Evolutionary conservation across 2,113 vertebrate genomes (phyloP).

Genomic region (Corythoichthys haematopterus): DNA sequence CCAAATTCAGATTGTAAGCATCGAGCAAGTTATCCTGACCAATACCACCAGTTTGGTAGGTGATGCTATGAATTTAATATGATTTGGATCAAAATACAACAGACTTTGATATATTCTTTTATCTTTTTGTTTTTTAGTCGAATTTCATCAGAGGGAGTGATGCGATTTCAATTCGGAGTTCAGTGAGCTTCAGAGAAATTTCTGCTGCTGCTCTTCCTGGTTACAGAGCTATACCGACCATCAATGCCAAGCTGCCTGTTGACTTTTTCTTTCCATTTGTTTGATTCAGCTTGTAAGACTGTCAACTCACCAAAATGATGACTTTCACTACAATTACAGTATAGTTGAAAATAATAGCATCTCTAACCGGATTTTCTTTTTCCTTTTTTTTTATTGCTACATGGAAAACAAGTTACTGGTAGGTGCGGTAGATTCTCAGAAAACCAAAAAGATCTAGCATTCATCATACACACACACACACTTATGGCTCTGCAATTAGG

Average conservation of each 20-base stretch:
- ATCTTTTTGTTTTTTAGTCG: slow-evolving; percentile 23
- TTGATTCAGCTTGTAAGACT: slow-evolving; percentile 43
- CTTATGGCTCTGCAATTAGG: too few relatives aligned
- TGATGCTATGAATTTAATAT: not conserved
- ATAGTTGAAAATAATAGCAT: not conserved
- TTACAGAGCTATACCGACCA: slow-evolving; percentile 80
- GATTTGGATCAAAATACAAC: not conserved
- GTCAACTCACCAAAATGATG: not conserved
- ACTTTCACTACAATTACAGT: not conserved
- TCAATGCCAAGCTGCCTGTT: slow-evolving; percentile 81
- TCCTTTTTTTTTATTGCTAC: too few relatives aligned
- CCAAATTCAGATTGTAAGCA: slow-evolving; percentile 81
- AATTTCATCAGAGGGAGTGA: slow-evolving; percentile 36
- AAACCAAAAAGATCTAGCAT: too few relatives aligned
- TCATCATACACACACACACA: too few relatives aligned
- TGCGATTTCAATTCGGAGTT: slow-evolving; percentile 66
- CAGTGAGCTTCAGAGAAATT: slow-evolving; percentile 78
- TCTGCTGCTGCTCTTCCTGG: slow-evolving; percentile 80
- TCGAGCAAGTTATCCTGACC: slow-evolving; percentile 70
- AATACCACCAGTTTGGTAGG: slow-evolving; percentile 70
- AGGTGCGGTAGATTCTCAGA: too few relatives aligned
- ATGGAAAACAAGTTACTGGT: too few relatives aligned
- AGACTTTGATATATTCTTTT: not conserved
- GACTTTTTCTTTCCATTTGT: slow-evolving; percentile 93
- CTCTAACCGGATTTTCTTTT: too few relatives aligned